Conservation (phyloP, 2,888 invertebrate genomes). For the Graphium colonna region DNA sequence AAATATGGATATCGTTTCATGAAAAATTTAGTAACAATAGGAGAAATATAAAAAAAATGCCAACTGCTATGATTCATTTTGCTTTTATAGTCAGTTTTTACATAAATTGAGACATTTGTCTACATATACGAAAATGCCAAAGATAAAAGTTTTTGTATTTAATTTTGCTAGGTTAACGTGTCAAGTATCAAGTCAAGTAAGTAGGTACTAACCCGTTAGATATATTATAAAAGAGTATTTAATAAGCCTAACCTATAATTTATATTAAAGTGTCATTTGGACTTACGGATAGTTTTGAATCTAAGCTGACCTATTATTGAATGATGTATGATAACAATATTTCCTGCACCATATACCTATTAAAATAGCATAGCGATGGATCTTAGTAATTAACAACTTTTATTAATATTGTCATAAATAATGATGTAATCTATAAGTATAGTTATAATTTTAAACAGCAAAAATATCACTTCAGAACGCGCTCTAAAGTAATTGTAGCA, state of each 20-base stretch:
- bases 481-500: background rate
- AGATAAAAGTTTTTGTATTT: slow-evolving; percentile 19
- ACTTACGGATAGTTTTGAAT: slow-evolving; percentile 42
- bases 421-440: background rate
- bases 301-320: background rate
- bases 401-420: background rate
- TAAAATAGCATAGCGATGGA: background rate
- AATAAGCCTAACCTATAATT: slow-evolving; percentile 27
- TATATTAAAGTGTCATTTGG: slow-evolving; percentile 34
- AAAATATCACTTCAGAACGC: background rate
- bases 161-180: slow-evolving; percentile 41
- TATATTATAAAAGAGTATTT: slow-evolving; percentile 30
- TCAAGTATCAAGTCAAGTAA: slow-evolving; percentile 69
- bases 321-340: slow-evolving; percentile 26
- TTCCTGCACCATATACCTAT: slow-evolving; percentile 31
- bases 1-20: too few relatives aligned
- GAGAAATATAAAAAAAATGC: too few relatives aligned
- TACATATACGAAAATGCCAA: slow-evolving; percentile 7
- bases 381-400: background rate
- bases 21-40: too few relatives aligned
- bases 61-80: too few relatives aligned
- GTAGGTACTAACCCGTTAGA: slow-evolving; percentile 47
- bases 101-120: background rate
- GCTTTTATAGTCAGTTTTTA: background rate
- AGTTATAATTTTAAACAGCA: background rate